Percentiles rank a stretch among this genome's conserved stretches.
These are phyloP conservation scores for Orthonevra nobilis DNA, from an alignment of 2,888 invertebrate genomes.

Conservation along the genomic window DNA sequence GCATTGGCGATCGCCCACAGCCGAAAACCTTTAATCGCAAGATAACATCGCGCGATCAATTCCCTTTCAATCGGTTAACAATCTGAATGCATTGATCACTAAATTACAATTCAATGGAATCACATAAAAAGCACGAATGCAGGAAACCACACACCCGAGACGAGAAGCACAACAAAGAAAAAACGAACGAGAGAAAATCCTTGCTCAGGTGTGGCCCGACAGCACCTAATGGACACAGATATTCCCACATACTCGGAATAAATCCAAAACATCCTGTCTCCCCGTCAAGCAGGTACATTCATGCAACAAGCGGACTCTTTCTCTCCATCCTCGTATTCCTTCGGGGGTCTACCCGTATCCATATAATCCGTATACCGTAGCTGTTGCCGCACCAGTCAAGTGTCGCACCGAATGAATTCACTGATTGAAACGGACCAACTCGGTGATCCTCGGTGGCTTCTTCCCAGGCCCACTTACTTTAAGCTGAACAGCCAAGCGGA, in stretches of 20 bases:
- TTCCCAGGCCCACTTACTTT: conserved; percentile 69
- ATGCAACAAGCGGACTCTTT: conserved; percentile 9
- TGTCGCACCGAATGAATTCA: conserved; percentile 67
- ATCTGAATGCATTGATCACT: conserved; percentile 67
- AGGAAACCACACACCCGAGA: conserved; percentile 19
- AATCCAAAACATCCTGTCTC: conserved; percentile 68
- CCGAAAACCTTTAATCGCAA: conserved; percentile 49
- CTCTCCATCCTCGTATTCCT: conserved; percentile 39
- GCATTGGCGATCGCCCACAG: conserved; percentile 55
- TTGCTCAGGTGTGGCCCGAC: conserved; percentile 68
- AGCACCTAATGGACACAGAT: conserved; percentile 70
- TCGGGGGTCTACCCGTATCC: too few relatives aligned
- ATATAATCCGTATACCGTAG: too few relatives aligned
- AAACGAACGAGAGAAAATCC: conserved; percentile 7
- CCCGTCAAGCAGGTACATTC: conserved; percentile 43
- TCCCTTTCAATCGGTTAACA: conserved; percentile 64
- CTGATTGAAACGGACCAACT: conserved; percentile 63
- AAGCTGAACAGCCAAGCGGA: conserved; percentile 55
- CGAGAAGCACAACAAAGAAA: background rate
- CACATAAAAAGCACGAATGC: conserved; percentile 38
- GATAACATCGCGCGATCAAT: conserved; percentile 67
- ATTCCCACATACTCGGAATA: conserved; percentile 54
- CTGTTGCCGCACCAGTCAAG: conserved; percentile 68
- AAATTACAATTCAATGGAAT: conserved; percentile 62
- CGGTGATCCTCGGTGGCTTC: conserved; percentile 18